A percentile compares a stretch with the other conserved stretches of the same genome.
Conservation (phyloP, 2,888 invertebrate genomes). For the Eulithis prunata region DNA sequence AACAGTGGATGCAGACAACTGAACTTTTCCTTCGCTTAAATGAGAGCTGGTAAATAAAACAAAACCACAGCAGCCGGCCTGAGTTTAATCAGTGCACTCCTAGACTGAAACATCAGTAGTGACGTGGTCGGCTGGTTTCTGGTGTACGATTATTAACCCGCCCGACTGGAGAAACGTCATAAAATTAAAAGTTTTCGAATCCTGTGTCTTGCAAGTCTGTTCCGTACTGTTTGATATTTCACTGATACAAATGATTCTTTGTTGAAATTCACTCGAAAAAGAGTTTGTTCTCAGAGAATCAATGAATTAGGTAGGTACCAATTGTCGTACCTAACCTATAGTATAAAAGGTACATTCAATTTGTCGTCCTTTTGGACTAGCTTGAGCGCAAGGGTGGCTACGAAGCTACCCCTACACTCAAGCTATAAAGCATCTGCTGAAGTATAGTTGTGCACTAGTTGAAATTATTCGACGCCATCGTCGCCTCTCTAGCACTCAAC, state of each 20-base stretch:
- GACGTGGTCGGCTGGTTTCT: constrained; percentile 6
- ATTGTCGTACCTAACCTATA: too few species aligned
- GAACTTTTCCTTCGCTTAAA: constrained; percentile 32
- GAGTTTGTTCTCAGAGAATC: too few species aligned
- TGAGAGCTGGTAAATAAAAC: constrained; percentile 56
- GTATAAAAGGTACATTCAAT: too few species aligned
- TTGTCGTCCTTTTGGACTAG: not conserved
- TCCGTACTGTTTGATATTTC: too few species aligned
- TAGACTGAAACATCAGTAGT: constrained; percentile 16
- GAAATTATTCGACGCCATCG: constrained; percentile 58
- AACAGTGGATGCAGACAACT: constrained; percentile 26
- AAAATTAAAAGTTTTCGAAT: too few species aligned
- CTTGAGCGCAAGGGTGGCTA: too few species aligned
- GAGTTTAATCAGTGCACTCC: constrained; percentile 64
- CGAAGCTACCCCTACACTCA: constrained; percentile 5
- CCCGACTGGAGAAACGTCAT: not conserved
- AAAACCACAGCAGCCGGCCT: constrained; percentile 47
- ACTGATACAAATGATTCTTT: too few species aligned
- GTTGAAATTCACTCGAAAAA: too few species aligned
- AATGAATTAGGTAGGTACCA: too few species aligned
- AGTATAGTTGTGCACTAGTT: constrained; percentile 59
- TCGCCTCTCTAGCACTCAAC: constrained; percentile 36
- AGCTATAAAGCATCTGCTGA: constrained; percentile 42
- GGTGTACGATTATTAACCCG: not conserved
- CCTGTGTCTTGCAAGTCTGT: too few species aligned